Percentiles rank a stretch among this genome's conserved stretches.
These are phyloP conservation scores for Asarcornis scutulata DNA, from an alignment of 2,113 vertebrate species.

Conservation along the genomic window DNA sequence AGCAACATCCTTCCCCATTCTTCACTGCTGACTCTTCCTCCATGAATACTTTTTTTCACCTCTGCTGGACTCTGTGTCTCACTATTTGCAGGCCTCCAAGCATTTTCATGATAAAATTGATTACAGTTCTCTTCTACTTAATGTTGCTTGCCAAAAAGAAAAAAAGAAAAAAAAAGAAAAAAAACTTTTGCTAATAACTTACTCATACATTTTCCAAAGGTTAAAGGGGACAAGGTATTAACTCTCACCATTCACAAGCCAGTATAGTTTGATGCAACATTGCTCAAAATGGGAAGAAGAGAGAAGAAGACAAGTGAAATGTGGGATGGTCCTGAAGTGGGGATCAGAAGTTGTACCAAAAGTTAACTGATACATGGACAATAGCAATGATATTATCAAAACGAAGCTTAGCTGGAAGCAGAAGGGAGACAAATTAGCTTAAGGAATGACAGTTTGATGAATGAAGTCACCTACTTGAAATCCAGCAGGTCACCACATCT, in stretches of 20 bases:
- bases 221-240: fast-evolving
- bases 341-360: background rate
- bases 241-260: background rate
- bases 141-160: background rate
- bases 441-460: background rate
- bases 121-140: background rate
- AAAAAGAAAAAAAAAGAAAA: background rate
- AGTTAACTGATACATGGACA: background rate
- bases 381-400: background rate
- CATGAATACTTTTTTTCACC: background rate
- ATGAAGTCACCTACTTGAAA: background rate
- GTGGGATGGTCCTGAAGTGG: background rate
- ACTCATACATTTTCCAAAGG: background rate
- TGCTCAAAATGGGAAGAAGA: background rate
- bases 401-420: background rate
- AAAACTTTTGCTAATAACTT: background rate
- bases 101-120: background rate
- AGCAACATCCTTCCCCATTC: background rate
- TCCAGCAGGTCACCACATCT: background rate
- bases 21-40: background rate
- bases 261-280: background rate
- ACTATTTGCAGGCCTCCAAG: background rate
- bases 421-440: background rate
- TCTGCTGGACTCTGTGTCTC: background rate
- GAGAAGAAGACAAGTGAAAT: background rate